Percentiles rank a stretch among this genome's conserved stretches.
phyloP scores from a whole-genome alignment of 2,888 invertebrate genomes.

The Clunio marinus region DNA sequence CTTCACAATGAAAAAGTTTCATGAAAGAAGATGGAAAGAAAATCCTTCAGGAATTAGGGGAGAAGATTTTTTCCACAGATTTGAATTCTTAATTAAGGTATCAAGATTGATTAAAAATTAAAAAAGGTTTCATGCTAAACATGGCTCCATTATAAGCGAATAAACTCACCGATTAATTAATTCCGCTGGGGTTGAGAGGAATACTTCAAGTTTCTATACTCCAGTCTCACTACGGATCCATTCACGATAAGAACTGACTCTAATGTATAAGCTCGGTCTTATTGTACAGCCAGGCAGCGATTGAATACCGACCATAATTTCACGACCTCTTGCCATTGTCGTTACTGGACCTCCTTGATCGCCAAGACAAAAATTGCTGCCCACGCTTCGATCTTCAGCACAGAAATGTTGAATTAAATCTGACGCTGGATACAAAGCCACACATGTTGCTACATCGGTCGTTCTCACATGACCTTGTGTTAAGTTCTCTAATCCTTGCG shows the following conservation, averaged over 20 bases:
- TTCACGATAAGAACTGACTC: neutral
- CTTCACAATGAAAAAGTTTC: no score
- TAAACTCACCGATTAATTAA: no score
- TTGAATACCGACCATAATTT: slow-evolving; percentile 26
- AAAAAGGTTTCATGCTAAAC: no score
- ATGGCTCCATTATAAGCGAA: no score
- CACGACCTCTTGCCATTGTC: neutral
- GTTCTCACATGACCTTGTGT: slow-evolving; percentile 19
- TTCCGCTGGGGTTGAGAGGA: no score
- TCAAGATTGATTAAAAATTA: no score
- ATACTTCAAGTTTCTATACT: no score
- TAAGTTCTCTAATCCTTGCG: slow-evolving; percentile 9
- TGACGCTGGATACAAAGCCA: neutral
- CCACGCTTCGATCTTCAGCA: neutral
- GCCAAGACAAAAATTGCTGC: slow-evolving; percentile 20
- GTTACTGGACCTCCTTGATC: slow-evolving; percentile 30
- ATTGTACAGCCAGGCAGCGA: slow-evolving; percentile 14
- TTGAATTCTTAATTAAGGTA: no score
- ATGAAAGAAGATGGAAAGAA: no score
- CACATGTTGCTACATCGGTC: neutral
- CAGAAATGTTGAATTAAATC: slow-evolving; percentile 6
- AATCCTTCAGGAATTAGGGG: no score
- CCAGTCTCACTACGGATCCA: neutral
- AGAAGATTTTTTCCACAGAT: no score
- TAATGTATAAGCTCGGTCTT: neutral